Base-by-base conservation (phyloP, 2,113 vertebrate species). In the Pterophyllum scalare region DNA sequence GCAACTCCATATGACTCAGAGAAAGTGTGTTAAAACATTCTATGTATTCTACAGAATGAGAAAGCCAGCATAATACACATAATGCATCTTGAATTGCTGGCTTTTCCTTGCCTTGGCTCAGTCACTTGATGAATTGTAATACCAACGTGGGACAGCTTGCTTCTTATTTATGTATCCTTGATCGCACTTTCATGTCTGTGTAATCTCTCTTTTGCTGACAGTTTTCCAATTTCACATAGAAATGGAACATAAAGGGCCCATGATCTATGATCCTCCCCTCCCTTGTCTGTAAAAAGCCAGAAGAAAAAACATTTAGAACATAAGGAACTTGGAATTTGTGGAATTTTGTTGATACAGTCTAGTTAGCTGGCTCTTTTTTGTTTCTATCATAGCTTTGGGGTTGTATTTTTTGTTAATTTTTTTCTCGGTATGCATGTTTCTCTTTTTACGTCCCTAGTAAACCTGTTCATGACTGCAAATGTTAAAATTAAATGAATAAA, bases 341-440 rank as follows among this genome's bases (percentile, higher is more conserved):
- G 35, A 85, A 80, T 81, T 80, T 24, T 80, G 79, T 80, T 89
- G 28, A 58, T 80, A 61, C 28, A 59, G 61, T 72, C 79, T 40
- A 72, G 65, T 72, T 84, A 72, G 56, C 43, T 80, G 62, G 33
- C 76, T 35, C 46, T 57, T 58, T 76, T 58, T 13, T 10, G 70
- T 64, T 67, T 75, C 43, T 82, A 77, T 70, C 52, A 17, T 64
- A 60, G 35, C 59, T 85, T 85, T 24, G 57, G 46, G 64, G 87
- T 13, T 82, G 22, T 0, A 35, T 67, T 65, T 28, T 80, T 28
- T 28, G 28, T 28, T 28, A 28, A 3, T 28, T 90, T 79, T 61
- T 59, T 4, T 14, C 19, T 52, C 17, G 26, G 17, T 49, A 28
- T 20, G 24, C 15, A 49, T 70, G 46, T 28, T 70, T 28, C 3